Conservation (phyloP, 2,888 invertebrate genomes). For the Romanomermis culicivorax region DNA sequence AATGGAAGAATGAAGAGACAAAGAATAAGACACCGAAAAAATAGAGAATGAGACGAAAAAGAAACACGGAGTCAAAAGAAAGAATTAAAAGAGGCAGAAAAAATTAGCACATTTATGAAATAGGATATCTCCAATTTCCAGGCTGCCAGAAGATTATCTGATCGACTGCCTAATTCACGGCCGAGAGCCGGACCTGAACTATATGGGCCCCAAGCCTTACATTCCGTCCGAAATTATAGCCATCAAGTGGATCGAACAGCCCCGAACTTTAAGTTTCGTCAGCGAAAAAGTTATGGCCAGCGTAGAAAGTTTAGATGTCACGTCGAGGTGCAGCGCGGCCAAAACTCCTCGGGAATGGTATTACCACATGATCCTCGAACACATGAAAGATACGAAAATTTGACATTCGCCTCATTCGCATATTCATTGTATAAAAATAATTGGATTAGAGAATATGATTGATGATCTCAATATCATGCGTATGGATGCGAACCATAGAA, state of each 20-base stretch:
- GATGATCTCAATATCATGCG: no score
- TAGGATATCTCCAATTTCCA: no score
- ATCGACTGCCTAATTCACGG: constrained; percentile 28
- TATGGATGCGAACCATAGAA: no score
- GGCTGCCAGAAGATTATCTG: constrained; percentile 27
- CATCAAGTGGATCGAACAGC: constrained; percentile 28
- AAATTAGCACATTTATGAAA: no score
- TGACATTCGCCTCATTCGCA: no score
- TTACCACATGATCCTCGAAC: constrained; percentile 5
- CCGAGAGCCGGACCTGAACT: constrained; percentile 22
- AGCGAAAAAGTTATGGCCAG: constrained; percentile 24
- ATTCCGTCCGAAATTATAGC: constrained; percentile 28
- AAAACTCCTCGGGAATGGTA: constrained; percentile 27
- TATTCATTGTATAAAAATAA: no score
- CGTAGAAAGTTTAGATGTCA: constrained; percentile 26
- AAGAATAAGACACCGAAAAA: no score
- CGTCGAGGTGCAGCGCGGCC: constrained; percentile 21
- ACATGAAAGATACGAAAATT: constrained; percentile 2
- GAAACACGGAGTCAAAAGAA: no score
- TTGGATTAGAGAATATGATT: no score
- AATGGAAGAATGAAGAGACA: no score
- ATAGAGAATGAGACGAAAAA: no score
- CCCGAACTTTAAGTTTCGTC: constrained; percentile 25
- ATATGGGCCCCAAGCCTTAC: constrained; percentile 16
- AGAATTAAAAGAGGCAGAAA: no score